Evolutionary conservation across 2,888 invertebrate genomes (phyloP).

Genomic region (Pogonocherus hispidulus): DNA sequence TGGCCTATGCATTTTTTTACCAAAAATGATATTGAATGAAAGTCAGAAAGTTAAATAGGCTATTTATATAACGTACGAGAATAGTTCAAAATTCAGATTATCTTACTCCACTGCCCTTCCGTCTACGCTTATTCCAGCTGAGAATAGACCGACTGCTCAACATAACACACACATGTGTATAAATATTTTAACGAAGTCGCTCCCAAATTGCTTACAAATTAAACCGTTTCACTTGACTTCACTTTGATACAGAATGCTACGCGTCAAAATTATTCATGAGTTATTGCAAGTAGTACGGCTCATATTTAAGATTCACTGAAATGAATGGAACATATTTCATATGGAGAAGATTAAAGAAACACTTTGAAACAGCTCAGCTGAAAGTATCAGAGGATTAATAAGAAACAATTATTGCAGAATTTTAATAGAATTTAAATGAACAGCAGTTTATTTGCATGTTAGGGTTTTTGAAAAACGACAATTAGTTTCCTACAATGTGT

Average conservation of each 20-base stretch:
- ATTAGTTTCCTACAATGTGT: too few species aligned
- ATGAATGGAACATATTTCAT: neutral
- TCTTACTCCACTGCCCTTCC: neutral
- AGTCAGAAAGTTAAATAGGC: too few species aligned
- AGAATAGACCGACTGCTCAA: constrained; percentile 3
- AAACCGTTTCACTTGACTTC: constrained; percentile 55
- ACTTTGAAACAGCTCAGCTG: neutral
- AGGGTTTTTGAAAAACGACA: too few species aligned
- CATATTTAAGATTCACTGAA: constrained; percentile 3
- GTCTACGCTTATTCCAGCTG: neutral
- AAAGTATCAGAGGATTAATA: too few species aligned
- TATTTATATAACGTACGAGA: too few species aligned
- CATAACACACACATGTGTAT: constrained; percentile 56
- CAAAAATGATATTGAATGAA: too few species aligned
- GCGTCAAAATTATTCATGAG: constrained; percentile 23
- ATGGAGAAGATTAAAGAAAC: neutral
- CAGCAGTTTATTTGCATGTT: too few species aligned
- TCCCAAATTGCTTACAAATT: constrained; percentile 58
- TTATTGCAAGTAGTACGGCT: neutral
- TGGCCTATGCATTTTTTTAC: too few species aligned
- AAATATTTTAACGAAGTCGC: constrained; percentile 58
- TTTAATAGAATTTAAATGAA: too few species aligned
- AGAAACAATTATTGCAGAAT: too few species aligned
- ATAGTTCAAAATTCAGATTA: too few species aligned
- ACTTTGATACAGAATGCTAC: constrained; percentile 33